A percentile compares a stretch with the other conserved stretches of the same genome.
These are phyloP conservation scores for Arvicanthis niloticus DNA, from an alignment of 2,113 vertebrate species.

Conservation along the genomic window DNA sequence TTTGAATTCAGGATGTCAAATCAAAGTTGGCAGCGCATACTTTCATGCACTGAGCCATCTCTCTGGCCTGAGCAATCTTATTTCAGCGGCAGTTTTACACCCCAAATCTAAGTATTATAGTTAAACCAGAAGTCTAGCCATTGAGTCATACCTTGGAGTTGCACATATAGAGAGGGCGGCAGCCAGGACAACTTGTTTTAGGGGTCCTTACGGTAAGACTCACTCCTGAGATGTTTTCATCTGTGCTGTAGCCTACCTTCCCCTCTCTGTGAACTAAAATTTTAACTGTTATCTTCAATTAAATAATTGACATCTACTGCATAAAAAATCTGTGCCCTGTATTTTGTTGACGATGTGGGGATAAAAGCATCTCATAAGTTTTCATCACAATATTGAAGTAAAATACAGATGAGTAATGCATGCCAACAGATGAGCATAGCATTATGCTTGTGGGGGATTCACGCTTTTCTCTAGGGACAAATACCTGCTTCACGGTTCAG, in stretches of 20 bases:
- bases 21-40: not conserved
- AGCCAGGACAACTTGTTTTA: not conserved
- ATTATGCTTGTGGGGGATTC: not conserved
- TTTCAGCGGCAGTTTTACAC: not conserved
- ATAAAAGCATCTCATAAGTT: not conserved
- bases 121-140: not conserved
- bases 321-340: not conserved
- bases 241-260: not conserved
- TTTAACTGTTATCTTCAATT: not conserved
- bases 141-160: not conserved
- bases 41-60: not conserved
- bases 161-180: not conserved
- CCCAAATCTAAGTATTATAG: not conserved
- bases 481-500: not conserved
- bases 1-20: not conserved
- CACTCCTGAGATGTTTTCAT: not conserved
- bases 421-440: not conserved
- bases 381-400: conserved; percentile 16
- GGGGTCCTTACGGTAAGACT: not conserved
- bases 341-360: not conserved
- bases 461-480: not conserved
- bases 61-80: not conserved
- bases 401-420: not conserved
- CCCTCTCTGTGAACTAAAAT: not conserved
- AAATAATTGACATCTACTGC: not conserved